Evolutionary conservation across 2,797 vertebrate genomes (phyloP).

Genomic region (Cichlasoma orientale): DNA sequence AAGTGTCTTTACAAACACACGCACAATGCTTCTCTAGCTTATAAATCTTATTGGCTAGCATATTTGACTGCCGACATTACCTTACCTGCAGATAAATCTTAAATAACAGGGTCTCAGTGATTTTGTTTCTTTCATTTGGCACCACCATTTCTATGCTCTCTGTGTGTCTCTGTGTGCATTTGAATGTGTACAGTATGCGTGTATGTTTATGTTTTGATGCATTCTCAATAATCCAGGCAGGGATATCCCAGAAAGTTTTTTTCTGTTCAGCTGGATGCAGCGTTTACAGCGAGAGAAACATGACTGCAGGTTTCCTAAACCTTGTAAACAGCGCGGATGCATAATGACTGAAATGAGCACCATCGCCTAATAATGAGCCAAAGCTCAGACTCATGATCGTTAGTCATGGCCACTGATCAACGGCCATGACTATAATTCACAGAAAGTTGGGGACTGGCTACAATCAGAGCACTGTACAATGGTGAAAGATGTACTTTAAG

Average conservation of each 20-base stretch:
- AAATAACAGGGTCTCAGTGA: not conserved
- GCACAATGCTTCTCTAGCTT: not conserved
- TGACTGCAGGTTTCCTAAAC: not conserved
- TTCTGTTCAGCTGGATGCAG: not conserved
- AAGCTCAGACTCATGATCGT: not conserved
- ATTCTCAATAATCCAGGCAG: not conserved
- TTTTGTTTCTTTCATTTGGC: not conserved
- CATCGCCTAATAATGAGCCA: not conserved
- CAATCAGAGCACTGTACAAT: not conserved
- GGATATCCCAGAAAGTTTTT: not conserved
- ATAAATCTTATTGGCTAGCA: not conserved
- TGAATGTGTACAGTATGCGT: not conserved
- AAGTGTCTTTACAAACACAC: not conserved
- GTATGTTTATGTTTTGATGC: not conserved
- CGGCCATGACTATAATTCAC: not conserved
- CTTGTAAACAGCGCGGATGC: not conserved
- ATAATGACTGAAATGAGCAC: not conserved
- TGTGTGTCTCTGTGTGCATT: slow-evolving; percentile 4
- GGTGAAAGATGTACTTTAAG: not conserved
- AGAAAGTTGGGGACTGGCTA: not conserved
- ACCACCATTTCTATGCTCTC: not conserved
- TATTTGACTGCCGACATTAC: not conserved
- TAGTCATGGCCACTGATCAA: not conserved
- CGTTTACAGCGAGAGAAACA: not conserved
- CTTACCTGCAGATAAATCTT: slow-evolving; percentile 2